Evolutionary conservation across 1,140 invertebrate genomes (phyloP), one percentile per base, ranked within the genome.

Genomic region (Procambarus clarkii): DNA sequence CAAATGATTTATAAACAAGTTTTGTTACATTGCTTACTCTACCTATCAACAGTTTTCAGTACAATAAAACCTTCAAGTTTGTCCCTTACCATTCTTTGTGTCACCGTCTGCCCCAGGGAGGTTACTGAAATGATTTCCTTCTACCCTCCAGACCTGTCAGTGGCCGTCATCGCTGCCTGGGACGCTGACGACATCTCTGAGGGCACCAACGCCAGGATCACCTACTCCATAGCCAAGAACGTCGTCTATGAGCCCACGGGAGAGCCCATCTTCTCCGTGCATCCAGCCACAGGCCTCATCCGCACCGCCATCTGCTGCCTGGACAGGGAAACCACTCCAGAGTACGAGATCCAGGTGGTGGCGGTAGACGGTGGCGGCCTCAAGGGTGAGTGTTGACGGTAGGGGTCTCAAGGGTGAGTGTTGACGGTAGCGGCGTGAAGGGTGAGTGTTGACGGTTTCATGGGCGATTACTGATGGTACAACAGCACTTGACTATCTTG

Each of bases 161-260:
- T 83, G 11, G 81, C 60, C 4, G 81, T 83, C 2, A 45, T 83
- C 2, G 58, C 58, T n/a, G 81, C 81, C 34, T 83, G 81, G 81
- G 81, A 83, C 54, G 81, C 81, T 4, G 81, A 83, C 11, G 81
- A 83, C 81, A 46, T 50, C 34, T 69, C 81, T 45, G 81, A 83
- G 15, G 81, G 81, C n/a, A 83, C 81, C n/a, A 83, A 83, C 81
- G 81, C 81, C 24, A 83, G 81, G 69, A 60, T 83, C n/a, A 83
- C 81, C 13, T 83, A 83, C 58, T 69, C 81, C 81, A 83, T 83
- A 34, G 58, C 60, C 8, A 83, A 83, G 58, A 83, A 83, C 81
- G 81, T 83, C 9, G 50, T 83, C 2, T 44, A 83, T 9, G 81
- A 83, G 44, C 81, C 46, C 1, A 69, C 81, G 34, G 81, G 81